phyloP scores from a whole-genome alignment of 2,113 vertebrate species.

The Nipponia nippon region DNA sequence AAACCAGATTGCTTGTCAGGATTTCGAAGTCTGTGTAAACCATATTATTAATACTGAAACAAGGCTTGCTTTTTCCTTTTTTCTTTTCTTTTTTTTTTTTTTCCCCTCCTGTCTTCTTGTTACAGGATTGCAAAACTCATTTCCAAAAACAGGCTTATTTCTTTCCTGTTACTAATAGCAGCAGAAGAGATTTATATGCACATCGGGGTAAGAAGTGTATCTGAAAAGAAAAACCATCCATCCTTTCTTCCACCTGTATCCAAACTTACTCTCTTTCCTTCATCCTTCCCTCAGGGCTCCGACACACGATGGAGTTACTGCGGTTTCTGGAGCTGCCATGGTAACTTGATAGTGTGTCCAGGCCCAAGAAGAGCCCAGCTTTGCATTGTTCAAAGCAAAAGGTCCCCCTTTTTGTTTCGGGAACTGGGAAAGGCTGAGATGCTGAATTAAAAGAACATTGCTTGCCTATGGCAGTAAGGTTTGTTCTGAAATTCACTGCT shows the following conservation, averaged over 20 bases:
- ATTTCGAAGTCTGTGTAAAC: background rate
- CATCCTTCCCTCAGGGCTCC: background rate
- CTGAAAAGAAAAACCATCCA: background rate
- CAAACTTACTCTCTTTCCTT: background rate
- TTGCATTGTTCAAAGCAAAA: background rate
- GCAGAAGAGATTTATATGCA: conserved; percentile 23
- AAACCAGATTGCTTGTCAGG: background rate
- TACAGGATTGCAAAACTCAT: conserved; percentile 26
- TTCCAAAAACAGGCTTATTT: conserved; percentile 6
- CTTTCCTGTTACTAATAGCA: conserved; percentile 27
- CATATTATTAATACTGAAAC: background rate
- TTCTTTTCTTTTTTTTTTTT: background rate
- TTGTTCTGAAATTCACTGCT: background rate
- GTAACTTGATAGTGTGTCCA: background rate
- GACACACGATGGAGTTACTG: background rate
- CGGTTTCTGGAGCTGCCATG: background rate
- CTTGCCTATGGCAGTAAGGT: background rate
- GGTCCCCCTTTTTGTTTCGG: background rate
- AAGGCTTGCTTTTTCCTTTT: background rate
- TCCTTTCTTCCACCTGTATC: background rate
- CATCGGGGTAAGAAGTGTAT: background rate
- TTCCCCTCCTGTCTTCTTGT: background rate
- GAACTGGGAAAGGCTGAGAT: background rate
- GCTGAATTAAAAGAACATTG: background rate
- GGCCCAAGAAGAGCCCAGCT: background rate